Percentiles rank a stretch among this genome's conserved stretches.
Evolutionary conservation across 2,888 invertebrate genomes (phyloP).

Genomic region (Drosophila mimica): DNA sequence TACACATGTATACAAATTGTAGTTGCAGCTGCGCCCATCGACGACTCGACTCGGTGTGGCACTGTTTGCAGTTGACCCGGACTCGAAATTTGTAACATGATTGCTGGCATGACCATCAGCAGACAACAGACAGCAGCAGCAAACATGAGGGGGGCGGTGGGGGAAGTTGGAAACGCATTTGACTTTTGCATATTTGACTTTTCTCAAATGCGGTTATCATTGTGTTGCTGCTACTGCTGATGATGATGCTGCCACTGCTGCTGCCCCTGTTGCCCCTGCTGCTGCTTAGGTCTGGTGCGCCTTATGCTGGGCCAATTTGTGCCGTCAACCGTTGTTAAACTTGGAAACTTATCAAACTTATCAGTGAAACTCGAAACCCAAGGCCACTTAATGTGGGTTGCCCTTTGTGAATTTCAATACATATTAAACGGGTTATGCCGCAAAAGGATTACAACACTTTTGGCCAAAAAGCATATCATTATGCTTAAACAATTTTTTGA

Average conservation of each 20-base stretch:
- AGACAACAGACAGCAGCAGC: constrained; percentile 45
- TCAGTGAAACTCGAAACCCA: constrained; percentile 51
- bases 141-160: constrained; percentile 5
- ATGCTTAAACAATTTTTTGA: constrained; percentile 81
- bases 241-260: constrained; percentile 12
- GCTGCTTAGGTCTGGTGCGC: constrained; percentile 2
- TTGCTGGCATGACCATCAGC: constrained; percentile 66
- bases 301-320: constrained; percentile 66
- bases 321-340: constrained; percentile 80
- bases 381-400: constrained; percentile 74
- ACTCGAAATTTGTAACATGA: constrained; percentile 76
- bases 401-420: constrained; percentile 76
- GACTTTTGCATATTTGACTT: constrained; percentile 81
- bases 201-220: constrained; percentile 59
- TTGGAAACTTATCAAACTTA: constrained; percentile 77
- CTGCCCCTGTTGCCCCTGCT: neutral
- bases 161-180: constrained; percentile 55
- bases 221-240: constrained; percentile 14
- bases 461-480: constrained; percentile 75
- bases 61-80: constrained; percentile 41
- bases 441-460: constrained; percentile 80
- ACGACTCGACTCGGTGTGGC: constrained; percentile 35
- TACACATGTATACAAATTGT: constrained; percentile 78
- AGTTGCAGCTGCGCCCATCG: constrained; percentile 62
- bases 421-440: constrained; percentile 80